These are phyloP conservation scores for Cataglyphis rosenhaueri DNA, from an alignment of 2,888 invertebrate species.

Conservation along the genomic window DNA sequence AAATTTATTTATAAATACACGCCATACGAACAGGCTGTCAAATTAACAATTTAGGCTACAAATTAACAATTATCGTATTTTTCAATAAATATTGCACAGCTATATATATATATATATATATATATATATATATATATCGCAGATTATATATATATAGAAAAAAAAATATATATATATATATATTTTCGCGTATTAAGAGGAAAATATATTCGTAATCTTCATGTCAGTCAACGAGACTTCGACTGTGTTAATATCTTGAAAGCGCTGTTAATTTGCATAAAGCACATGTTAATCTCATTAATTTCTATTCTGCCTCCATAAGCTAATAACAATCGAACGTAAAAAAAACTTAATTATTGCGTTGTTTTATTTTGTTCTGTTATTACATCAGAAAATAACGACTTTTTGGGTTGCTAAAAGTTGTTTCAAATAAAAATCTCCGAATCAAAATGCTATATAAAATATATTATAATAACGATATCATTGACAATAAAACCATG, in stretches of 20 bases:
- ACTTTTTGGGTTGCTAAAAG: not conserved
- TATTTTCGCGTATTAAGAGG: not conserved
- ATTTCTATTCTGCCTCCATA: not conserved
- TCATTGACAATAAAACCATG: constrained; percentile 14
- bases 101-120: not conserved
- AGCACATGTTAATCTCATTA: constrained; percentile 35
- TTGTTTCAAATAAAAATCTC: not conserved
- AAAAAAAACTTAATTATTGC: constrained; percentile 4
- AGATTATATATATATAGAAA: too few species aligned
- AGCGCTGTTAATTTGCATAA: constrained; percentile 43
- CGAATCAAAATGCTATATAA: not conserved
- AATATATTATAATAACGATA: not conserved
- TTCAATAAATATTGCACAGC: constrained; percentile 21
- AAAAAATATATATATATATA: constrained; percentile 17
- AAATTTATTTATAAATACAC: constrained; percentile 15
- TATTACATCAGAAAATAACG: not conserved
- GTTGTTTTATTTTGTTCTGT: not conserved
- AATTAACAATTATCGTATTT: constrained; percentile 13
- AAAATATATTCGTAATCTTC: constrained; percentile 20
- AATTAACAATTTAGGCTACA: not conserved
- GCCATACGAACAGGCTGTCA: constrained; percentile 16
- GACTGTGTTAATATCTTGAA: constrained; percentile 38
- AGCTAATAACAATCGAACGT: constrained; percentile 4
- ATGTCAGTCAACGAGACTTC: not conserved
- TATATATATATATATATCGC: too few species aligned